These are phyloP conservation scores for Amphimallon solstitiale DNA, from an alignment of 2,888 invertebrate species.

Conservation along the genomic window DNA sequence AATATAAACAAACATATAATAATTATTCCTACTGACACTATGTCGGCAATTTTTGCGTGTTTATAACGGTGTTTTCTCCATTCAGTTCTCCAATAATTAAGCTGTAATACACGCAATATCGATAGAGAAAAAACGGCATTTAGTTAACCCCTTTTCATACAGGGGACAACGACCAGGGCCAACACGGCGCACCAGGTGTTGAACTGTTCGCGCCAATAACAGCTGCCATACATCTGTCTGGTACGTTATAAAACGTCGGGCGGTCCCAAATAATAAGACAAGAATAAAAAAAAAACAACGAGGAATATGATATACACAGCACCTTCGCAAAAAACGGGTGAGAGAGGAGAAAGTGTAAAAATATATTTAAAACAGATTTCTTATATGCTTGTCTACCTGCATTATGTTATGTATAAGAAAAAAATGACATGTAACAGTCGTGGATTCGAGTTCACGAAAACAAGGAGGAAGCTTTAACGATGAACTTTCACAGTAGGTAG, in stretches of 20 bases:
- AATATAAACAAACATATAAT: too few relatives aligned
- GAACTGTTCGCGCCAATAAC: constrained; percentile 51
- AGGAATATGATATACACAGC: constrained; percentile 4
- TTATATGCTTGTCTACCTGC: too few relatives aligned
- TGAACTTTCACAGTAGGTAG: too few relatives aligned
- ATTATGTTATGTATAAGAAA: too few relatives aligned
- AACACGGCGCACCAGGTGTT: constrained; percentile 48
- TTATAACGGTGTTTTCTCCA: constrained; percentile 10
- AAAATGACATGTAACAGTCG: too few relatives aligned
- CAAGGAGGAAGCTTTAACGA: too few relatives aligned
- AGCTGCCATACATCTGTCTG: constrained; percentile 57
- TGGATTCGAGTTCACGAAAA: too few relatives aligned
- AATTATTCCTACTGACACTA: too few relatives aligned
- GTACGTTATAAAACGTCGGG: constrained; percentile 50
- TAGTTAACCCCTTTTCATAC: constrained; percentile 23
- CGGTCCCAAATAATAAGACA: constrained; percentile 18
- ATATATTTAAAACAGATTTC: too few relatives aligned
- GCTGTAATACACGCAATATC: constrained; percentile 1
- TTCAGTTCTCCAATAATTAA: constrained; percentile 14
- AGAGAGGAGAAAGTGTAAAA: too few relatives aligned
- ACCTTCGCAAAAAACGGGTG: neutral
- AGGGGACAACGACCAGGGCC: constrained; percentile 5
- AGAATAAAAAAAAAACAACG: constrained; percentile 40
- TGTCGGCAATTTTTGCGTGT: too few relatives aligned
- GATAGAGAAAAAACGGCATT: constrained; percentile 10